phyloP scores from a whole-genome alignment of 2,888 invertebrate species.

The Helleia helle region DNA sequence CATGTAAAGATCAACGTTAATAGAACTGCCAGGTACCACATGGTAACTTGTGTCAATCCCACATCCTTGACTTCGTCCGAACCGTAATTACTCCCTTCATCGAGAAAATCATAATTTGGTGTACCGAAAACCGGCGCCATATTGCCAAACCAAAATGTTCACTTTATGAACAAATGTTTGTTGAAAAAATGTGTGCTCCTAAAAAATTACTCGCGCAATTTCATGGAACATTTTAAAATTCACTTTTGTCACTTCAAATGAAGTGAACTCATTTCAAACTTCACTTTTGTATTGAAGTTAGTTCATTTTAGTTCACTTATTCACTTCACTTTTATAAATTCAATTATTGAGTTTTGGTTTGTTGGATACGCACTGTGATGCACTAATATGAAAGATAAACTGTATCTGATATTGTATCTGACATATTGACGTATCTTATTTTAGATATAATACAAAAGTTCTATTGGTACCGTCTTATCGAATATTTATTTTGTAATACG shows the following conservation, averaged over 20 bases:
- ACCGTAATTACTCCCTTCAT: constrained; percentile 19
- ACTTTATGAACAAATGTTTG: constrained; percentile 23
- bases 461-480: constrained; percentile 6
- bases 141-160: constrained; percentile 16
- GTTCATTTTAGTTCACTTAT: too few relatives aligned
- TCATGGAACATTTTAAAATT: constrained; percentile 32
- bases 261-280: background rate
- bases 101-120: constrained; percentile 34
- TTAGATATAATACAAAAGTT: constrained; percentile 12
- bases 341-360: too few relatives aligned
- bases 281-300: too few relatives aligned
- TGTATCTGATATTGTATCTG: constrained; percentile 17
- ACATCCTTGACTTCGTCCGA: constrained; percentile 22
- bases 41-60: constrained; percentile 37
- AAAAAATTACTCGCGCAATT: constrained; percentile 40
- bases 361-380: too few relatives aligned
- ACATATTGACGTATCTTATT: constrained; percentile 19
- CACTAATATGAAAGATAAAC: constrained; percentile 14
- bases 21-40: constrained; percentile 53
- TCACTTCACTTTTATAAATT: too few relatives aligned
- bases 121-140: constrained; percentile 49
- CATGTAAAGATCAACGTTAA: constrained; percentile 45
- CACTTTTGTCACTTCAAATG: background rate
- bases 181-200: constrained; percentile 35
- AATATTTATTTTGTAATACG: constrained; percentile 7